phyloP scores from a whole-genome alignment of 1,140 invertebrate species.

The Thaumetopoea pityocampa region DNA sequence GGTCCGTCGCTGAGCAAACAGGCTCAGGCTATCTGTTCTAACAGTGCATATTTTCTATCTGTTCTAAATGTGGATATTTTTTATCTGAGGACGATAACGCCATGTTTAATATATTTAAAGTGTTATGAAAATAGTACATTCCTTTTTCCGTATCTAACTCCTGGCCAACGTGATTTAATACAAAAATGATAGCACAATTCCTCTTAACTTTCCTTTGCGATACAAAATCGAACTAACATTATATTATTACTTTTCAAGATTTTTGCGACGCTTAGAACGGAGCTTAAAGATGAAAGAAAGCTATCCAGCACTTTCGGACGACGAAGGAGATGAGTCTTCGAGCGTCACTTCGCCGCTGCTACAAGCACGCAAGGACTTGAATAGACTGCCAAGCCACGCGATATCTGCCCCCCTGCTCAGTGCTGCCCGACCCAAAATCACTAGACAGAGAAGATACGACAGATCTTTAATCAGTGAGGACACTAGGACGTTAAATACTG shows the following conservation, averaged over 20 bases:
- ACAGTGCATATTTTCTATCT: no score
- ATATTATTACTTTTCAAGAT: conserved; percentile 36
- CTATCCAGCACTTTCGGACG: conserved; percentile 76
- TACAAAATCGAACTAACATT: no score
- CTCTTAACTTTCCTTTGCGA: no score
- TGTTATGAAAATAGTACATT: no score
- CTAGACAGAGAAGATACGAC: conserved; percentile 60
- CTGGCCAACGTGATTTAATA: no score
- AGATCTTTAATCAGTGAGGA: conserved; percentile 56
- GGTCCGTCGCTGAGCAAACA: no score
- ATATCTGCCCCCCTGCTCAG: conserved; percentile 52
- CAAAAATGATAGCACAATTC: no score
- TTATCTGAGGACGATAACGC: no score
- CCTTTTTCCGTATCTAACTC: no score
- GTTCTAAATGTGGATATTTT: no score
- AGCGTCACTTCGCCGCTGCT: conserved; percentile 77
- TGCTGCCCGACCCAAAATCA: conserved; percentile 55
- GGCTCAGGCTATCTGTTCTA: no score
- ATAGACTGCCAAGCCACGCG: conserved; percentile 58
- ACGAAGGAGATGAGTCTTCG: conserved; percentile 76
- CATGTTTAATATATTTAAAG: no score
- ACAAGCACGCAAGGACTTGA: conserved; percentile 73
- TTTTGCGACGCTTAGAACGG: conserved; percentile 76
- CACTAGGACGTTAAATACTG: conserved; percentile 56
- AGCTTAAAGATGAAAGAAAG: conserved; percentile 78